These are phyloP conservation scores for Hozukius guyotensis DNA, from an alignment of 2,797 vertebrate species.

Conservation along the genomic window DNA sequence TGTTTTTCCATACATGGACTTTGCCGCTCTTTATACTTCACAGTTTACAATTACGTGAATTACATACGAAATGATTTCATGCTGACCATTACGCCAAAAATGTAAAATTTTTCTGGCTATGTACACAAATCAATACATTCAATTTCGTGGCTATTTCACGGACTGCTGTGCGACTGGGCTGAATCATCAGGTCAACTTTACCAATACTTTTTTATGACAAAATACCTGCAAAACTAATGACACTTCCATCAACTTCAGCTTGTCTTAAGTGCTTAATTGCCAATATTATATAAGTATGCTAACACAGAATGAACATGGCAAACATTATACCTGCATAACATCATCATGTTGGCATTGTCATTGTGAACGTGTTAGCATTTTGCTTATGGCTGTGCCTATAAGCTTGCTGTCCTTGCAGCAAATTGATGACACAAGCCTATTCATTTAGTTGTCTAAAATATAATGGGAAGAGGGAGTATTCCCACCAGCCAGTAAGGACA, in stretches of 20 bases:
- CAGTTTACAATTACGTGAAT: no score
- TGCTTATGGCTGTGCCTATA: neutral
- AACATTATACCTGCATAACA: neutral
- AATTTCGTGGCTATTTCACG: no score
- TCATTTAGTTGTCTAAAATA: neutral
- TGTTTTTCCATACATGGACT: no score
- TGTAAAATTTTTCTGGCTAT: fast-evolving
- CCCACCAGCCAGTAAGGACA: neutral
- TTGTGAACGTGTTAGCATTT: neutral
- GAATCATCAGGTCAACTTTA: neutral
- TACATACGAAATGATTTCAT: no score
- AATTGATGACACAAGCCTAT: neutral
- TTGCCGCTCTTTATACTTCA: no score
- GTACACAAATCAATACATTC: no score
- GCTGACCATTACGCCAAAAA: no score
- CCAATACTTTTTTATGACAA: neutral
- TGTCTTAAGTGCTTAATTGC: neutral
- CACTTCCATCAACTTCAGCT: neutral
- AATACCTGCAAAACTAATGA: neutral
- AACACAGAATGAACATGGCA: neutral
- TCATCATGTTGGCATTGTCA: neutral
- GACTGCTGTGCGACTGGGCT: no score
- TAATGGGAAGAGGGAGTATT: neutral
- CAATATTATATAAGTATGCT: neutral
- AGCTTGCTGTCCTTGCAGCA: neutral